A percentile compares a stretch with the other conserved stretches of the same genome.
Conservation (phyloP, 1,140 invertebrate genomes). For the Drosophila orosa region DNA sequence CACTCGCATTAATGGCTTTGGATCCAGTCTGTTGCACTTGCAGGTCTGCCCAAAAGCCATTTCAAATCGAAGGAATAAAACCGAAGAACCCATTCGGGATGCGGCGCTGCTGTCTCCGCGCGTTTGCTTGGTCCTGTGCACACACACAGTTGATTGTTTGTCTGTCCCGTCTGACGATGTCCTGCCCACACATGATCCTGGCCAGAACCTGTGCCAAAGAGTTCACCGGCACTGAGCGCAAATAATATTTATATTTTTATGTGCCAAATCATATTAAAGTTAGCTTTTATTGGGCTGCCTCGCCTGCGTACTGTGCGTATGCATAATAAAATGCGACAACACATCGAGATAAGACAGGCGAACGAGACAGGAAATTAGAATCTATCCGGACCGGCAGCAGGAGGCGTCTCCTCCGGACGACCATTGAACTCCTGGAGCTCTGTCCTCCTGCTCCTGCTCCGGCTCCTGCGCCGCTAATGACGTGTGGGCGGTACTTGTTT, state of each 20-base stretch:
- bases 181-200: conserved; percentile 37
- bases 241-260: conserved; percentile 81
- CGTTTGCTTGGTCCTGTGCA: conserved; percentile 35
- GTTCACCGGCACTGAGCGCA: conserved; percentile 58
- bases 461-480: conserved; percentile 43
- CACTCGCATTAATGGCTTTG: conserved; percentile 57
- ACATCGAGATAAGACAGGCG: conserved; percentile 70
- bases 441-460: neutral
- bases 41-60: conserved; percentile 51
- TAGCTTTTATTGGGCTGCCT: conserved; percentile 67
- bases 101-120: conserved; percentile 40
- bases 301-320: conserved; percentile 59
- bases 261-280: conserved; percentile 79
- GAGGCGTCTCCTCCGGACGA: conserved; percentile 44
- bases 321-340: conserved; percentile 78
- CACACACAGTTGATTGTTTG: conserved; percentile 51
- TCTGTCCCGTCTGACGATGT: conserved; percentile 27
- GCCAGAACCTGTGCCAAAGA: conserved; percentile 46
- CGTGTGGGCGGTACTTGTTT: conserved; percentile 64
- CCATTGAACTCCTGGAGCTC: conserved; percentile 47
- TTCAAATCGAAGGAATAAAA: conserved; percentile 43
- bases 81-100: conserved; percentile 60
- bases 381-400: conserved; percentile 6
- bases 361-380: conserved; percentile 76
- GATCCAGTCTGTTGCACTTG: conserved; percentile 75